Conservation (phyloP, 2,113 vertebrate species). For the Anolis sagrei region DNA sequence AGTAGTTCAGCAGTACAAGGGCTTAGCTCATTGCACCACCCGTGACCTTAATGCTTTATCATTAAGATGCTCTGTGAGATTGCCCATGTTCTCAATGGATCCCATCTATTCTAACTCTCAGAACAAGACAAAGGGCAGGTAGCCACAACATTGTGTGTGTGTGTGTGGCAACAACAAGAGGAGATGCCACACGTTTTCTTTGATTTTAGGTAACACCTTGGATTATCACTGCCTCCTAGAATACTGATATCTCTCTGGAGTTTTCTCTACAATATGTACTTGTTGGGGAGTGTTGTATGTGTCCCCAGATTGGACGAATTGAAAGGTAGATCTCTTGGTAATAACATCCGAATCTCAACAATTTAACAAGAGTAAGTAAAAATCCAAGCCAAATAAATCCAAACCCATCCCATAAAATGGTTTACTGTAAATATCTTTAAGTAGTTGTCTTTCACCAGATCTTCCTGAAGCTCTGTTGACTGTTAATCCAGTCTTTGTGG, state of each 20-base stretch:
- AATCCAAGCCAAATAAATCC: not conserved
- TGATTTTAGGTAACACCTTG: too few relatives aligned
- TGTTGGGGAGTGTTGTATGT: too few relatives aligned
- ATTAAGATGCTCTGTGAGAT: not conserved
- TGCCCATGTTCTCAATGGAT: not conserved
- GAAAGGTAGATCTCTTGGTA: not conserved
- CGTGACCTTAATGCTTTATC: not conserved
- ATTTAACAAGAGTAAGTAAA: not conserved
- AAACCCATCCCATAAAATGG: not conserved
- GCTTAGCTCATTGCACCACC: too few relatives aligned
- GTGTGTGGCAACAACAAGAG: not conserved
- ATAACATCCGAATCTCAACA: not conserved
- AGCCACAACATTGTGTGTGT: not conserved
- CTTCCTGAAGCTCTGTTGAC: not conserved
- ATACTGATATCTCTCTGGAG: not conserved
- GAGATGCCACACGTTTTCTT: too few relatives aligned
- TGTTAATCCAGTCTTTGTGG: not conserved
- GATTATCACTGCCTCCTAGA: not conserved
- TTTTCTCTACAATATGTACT: not conserved
- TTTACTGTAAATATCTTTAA: not conserved
- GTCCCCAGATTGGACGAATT: not conserved
- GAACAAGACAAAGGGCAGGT: not conserved
- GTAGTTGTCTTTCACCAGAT: not conserved
- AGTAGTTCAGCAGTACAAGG: too few relatives aligned
- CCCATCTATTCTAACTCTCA: not conserved